Evolutionary conservation across 2,888 invertebrate species (phyloP).

Genomic region (Fissipunctia ypsillon): DNA sequence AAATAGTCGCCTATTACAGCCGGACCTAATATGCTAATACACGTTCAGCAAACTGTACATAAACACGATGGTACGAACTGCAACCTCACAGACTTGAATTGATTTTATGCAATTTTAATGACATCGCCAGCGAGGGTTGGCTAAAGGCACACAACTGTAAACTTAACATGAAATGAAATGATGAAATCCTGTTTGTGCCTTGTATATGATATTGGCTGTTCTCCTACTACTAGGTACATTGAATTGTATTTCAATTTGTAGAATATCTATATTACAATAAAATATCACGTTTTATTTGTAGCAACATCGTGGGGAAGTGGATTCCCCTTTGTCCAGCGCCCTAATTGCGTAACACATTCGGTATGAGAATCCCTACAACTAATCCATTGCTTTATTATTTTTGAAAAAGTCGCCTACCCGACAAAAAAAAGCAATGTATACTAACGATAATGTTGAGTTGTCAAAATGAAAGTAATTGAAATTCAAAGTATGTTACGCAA

Average conservation of each 20-base stretch:
- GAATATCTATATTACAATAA: too few relatives aligned
- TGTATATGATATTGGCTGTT: conserved; percentile 15
- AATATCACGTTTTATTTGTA: neutral
- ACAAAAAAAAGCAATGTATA: neutral
- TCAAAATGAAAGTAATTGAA: neutral
- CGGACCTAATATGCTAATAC: conserved; percentile 33
- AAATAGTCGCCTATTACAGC: conserved; percentile 10
- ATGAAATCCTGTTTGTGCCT: conserved; percentile 20
- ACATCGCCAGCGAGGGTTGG: conserved; percentile 27
- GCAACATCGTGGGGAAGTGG: neutral
- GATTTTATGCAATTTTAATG: conserved; percentile 59
- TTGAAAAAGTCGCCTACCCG: neutral
- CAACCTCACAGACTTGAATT: conserved; percentile 46
- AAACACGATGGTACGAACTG: conserved; percentile 39
- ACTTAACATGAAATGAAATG: conserved; percentile 18
- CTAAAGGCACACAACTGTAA: conserved; percentile 22
- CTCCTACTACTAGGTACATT: neutral
- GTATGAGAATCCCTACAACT: conserved; percentile 1
- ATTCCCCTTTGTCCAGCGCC: neutral
- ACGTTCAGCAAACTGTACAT: conserved; percentile 18
- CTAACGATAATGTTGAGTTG: neutral
- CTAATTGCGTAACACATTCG: conserved; percentile 3
- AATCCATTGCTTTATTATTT: neutral
- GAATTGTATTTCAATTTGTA: conserved; percentile 6
- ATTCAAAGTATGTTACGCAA: neutral